Conservation (phyloP, 2,113 vertebrate genomes). For the Columbina picui region DNA sequence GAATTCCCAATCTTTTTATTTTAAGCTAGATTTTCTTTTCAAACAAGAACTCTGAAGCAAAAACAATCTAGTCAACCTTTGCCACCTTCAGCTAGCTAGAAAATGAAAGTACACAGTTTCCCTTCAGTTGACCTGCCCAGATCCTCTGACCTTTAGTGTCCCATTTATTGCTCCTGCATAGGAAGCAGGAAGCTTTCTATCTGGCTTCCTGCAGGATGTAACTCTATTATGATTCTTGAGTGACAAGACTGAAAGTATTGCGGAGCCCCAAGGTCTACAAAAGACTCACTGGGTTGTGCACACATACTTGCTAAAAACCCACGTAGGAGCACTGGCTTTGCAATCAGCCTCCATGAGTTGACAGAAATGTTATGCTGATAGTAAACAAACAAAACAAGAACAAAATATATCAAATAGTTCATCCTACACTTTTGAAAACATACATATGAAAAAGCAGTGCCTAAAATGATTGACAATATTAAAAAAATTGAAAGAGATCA, state of each 20-base stretch:
- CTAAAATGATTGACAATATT: background rate
- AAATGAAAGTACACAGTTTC: background rate
- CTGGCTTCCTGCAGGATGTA: background rate
- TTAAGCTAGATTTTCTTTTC: background rate
- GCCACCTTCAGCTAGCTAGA: background rate
- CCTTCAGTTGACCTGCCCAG: background rate
- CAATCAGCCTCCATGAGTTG: background rate
- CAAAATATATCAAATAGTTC: background rate
- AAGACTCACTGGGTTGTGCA: background rate
- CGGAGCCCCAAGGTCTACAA: background rate
- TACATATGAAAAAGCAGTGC: background rate
- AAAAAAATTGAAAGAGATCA: background rate
- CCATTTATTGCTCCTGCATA: background rate
- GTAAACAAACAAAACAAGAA: background rate
- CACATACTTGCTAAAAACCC: background rate
- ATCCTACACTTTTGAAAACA: background rate
- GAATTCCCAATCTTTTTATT: background rate
- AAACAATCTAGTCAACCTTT: background rate
- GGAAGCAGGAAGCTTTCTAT: constrained; percentile 6
- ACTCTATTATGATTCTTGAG: background rate
- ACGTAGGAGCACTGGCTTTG: background rate
- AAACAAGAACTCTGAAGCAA: background rate
- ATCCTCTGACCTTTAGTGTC: background rate
- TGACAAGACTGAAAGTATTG: background rate
- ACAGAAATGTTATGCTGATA: background rate